phyloP scores from a whole-genome alignment of 2,113 vertebrate species.

The Tachysurus fulvidraco region DNA sequence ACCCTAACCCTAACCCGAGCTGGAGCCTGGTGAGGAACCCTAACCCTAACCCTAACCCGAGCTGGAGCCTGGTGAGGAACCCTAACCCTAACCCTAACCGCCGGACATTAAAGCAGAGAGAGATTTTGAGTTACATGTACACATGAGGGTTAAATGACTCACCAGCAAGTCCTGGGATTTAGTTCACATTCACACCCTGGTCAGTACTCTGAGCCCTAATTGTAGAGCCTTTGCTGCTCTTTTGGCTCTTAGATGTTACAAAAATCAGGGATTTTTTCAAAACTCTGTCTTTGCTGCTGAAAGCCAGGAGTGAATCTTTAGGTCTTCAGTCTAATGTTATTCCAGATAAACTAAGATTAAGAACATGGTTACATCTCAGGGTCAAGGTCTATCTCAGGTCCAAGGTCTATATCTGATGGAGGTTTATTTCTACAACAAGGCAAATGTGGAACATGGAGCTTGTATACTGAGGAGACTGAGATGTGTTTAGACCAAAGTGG shows the following conservation, averaged over 20 bases:
- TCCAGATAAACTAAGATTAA: not conserved
- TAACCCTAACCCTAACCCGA: too few relatives aligned
- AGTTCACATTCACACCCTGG: not conserved
- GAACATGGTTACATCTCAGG: not conserved
- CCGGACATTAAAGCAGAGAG: not conserved
- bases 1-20: too few relatives aligned
- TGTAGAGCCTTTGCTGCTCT: not conserved
- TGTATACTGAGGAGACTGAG: not conserved
- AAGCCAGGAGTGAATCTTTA: not conserved
- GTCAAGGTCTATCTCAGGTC: not conserved
- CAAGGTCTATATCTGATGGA: not conserved
- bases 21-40: not conserved
- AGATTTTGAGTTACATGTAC: not conserved
- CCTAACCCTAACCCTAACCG: too few relatives aligned
- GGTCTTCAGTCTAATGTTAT: not conserved
- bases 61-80: not conserved
- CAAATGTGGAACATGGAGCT: not conserved
- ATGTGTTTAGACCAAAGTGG: not conserved
- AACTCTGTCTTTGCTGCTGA: not conserved
- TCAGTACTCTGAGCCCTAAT: not conserved
- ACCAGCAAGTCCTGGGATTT: not conserved
- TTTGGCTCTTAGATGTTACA: too few relatives aligned
- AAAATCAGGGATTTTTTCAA: not conserved
- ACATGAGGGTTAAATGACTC: not conserved
- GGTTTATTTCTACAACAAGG: not conserved